Percentiles rank a stretch among this genome's conserved stretches.
These are phyloP conservation scores for Acleris holmiana DNA, from an alignment of 2,888 invertebrate species.

Conservation along the genomic window DNA sequence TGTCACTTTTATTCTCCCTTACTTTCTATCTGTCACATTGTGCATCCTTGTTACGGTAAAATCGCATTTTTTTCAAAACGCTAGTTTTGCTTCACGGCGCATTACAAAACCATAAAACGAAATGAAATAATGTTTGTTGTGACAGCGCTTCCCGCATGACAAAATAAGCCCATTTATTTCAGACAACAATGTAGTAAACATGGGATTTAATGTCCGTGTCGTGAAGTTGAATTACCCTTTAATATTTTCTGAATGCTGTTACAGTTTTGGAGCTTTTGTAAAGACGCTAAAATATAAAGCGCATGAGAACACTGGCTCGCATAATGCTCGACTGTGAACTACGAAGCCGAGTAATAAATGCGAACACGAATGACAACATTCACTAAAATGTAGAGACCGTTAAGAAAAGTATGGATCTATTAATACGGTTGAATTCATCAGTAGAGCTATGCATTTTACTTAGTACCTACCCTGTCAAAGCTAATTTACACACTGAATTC, in stretches of 20 bases:
- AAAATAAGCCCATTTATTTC: slow-evolving; percentile 76
- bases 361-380: no score
- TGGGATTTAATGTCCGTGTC: slow-evolving; percentile 73
- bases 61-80: slow-evolving; percentile 68
- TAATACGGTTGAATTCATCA: no score
- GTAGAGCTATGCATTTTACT: no score
- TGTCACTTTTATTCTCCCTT: neutral
- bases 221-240: slow-evolving; percentile 69
- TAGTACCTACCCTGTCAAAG: no score
- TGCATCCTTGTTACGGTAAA: slow-evolving; percentile 65
- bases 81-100: slow-evolving; percentile 70
- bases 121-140: slow-evolving; percentile 82
- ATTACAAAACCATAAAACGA: slow-evolving; percentile 78
- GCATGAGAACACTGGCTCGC: neutral
- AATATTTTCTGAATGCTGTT: slow-evolving; percentile 54
- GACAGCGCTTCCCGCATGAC: slow-evolving; percentile 79
- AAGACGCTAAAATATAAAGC: slow-evolving; percentile 2
- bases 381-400: no score
- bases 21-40: slow-evolving; percentile 41
- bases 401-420: no score
- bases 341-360: no score
- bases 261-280: slow-evolving; percentile 41
- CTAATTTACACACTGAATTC: no score
- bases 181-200: slow-evolving; percentile 79
- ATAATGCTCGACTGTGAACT: no score